Base-by-base conservation (phyloP, 1,140 invertebrate genomes). In the Bicyclus anynana region DNA sequence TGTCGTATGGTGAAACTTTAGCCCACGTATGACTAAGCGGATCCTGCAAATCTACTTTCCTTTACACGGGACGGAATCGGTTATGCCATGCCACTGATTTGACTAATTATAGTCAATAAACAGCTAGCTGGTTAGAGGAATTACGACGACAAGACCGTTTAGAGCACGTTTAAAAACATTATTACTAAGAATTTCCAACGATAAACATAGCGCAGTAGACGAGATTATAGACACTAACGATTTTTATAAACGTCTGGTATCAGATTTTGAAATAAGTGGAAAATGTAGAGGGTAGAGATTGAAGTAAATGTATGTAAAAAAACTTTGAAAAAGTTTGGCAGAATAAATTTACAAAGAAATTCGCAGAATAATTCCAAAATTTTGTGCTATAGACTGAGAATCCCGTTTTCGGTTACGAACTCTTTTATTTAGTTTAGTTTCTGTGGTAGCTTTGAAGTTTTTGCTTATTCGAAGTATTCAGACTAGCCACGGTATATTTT, bases 21-120 rank as follows among this genome's bases (percentile, higher is more conserved):
- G 29, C 46, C 40, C 52, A 51, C 47, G 49, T 53, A 29, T 58
- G 49, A 52, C 49, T 47, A 47, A 47, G 49, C 20, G 49, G 38
- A 59, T 53, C 56, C 56, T 59, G 49, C 14, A 35, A 21, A 37
- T 59, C 56, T 48, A 59, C 56, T 59, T 59, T 59, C 50, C 56
- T 59, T 59, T 59, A 35, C 20, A 55, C 50, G 12, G 6, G 26
- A 40, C 52, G 13, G 18, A 27, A 33, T 44, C 42, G 29, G 29
- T 55, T 55, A 55, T 55, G 27, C 38, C 38, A 55, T 55, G 27
- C 38, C 38, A 10, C 20, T 29, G 40, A 23, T 55, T 55, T 55
- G 53, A 47, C 53, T 55, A 55, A 55, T 55, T 55, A 55, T 47
- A 55, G 42, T 13, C 18, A 23, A 17, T 55, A 14, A 44, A 47